A percentile compares a stretch with the other conserved stretches of the same genome.
phyloP scores from a whole-genome alignment of 2,888 invertebrate genomes.

The Leucophora obtusa region DNA sequence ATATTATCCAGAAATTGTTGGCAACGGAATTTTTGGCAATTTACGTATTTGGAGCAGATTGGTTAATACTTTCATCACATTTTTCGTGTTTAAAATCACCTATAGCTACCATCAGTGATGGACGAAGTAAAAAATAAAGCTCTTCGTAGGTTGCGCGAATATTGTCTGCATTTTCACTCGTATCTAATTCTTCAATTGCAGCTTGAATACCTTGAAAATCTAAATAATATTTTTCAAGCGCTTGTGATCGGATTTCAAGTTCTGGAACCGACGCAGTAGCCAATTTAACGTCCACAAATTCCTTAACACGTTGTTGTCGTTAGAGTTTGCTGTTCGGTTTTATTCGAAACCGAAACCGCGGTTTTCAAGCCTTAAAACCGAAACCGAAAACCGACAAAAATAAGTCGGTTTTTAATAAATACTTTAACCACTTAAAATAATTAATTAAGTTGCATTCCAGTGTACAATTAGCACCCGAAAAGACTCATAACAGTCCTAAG shows the following conservation, averaged over 20 bases:
- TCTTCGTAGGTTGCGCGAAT: slow-evolving; percentile 4
- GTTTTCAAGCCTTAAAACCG: no score
- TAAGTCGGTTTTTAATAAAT: no score
- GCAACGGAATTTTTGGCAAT: slow-evolving; percentile 26
- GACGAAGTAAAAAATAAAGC: neutral
- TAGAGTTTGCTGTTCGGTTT: no score
- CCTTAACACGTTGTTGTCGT: slow-evolving; percentile 28
- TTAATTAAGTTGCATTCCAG: no score
- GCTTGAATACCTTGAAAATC: slow-evolving; percentile 6
- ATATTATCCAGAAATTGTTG: slow-evolving; percentile 23
- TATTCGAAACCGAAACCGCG: no score
- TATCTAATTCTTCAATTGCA: slow-evolving; percentile 3
- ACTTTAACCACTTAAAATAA: no score
- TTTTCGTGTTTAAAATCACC: slow-evolving; percentile 11
- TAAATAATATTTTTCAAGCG: slow-evolving; percentile 4
- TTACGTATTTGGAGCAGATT: neutral
- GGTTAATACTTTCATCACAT: slow-evolving; percentile 6
- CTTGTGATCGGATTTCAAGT: slow-evolving; percentile 13
- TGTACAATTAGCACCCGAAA: no score
- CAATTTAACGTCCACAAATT: slow-evolving; percentile 12
- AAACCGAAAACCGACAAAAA: no score
- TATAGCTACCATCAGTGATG: neutral
- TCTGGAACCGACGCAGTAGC: slow-evolving; percentile 17
- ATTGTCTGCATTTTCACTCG: neutral
- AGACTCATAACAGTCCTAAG: no score